These are phyloP conservation scores for Anhinga rufa DNA, from an alignment of 2,113 vertebrate genomes.

Conservation along the genomic window DNA sequence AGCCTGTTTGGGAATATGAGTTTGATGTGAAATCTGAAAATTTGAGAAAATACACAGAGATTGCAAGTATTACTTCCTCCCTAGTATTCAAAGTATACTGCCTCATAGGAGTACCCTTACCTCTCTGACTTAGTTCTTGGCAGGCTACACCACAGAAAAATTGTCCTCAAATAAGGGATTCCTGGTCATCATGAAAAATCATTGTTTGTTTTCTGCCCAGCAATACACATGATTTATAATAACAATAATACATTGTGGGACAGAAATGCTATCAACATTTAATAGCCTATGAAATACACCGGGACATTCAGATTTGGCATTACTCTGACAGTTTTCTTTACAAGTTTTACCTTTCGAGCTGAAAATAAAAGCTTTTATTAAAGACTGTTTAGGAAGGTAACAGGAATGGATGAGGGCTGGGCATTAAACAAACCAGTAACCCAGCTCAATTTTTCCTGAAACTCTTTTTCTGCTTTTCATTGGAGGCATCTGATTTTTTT, in stretches of 20 bases:
- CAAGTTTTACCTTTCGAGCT: background rate
- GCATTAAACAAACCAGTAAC: background rate
- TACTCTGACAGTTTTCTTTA: background rate
- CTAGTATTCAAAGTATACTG: background rate
- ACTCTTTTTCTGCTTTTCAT: background rate
- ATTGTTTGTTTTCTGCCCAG: background rate
- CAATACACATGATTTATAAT: background rate
- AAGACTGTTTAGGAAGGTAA: background rate
- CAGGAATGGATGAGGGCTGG: background rate
- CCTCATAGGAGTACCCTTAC: background rate
- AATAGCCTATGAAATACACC: background rate
- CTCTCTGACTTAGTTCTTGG: background rate
- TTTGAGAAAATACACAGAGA: background rate
- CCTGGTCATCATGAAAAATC: background rate
- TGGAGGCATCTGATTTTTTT: background rate
- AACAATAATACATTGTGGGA: background rate
- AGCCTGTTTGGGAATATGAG: background rate
- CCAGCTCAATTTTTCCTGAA: background rate
- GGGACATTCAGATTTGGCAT: background rate
- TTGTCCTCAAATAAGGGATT: background rate
- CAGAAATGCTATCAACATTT: background rate
- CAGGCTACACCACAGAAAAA: background rate
- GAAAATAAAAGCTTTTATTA: background rate
- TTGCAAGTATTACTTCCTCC: background rate
- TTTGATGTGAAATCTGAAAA: background rate